phyloP scores from a whole-genome alignment of 2,113 vertebrate genomes.

The Neogale vison region DNA sequence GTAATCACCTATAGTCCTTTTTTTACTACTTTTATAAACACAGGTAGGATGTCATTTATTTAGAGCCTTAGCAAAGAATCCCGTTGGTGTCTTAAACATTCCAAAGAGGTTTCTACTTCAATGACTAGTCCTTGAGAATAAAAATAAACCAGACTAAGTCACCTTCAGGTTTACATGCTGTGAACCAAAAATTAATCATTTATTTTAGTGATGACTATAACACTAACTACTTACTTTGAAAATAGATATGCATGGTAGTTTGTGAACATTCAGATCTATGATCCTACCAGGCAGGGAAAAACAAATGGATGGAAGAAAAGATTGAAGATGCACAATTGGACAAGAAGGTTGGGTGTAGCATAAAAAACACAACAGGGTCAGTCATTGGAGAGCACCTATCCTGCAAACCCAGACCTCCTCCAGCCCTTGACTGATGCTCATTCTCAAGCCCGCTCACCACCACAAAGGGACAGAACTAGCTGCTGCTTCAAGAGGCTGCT shows the following conservation, averaged over 20 bases:
- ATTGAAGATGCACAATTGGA: background rate
- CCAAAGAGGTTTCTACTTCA: constrained; percentile 36
- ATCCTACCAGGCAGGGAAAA: constrained; percentile 19
- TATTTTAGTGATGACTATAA: constrained; percentile 54
- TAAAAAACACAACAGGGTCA: background rate
- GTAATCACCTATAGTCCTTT: background rate
- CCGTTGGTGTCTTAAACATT: background rate
- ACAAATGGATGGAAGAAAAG: background rate
- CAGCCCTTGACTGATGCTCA: accelerated
- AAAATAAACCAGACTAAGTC: constrained; percentile 44
- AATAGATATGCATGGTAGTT: background rate
- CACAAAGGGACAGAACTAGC: background rate
- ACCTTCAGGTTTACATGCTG: background rate
- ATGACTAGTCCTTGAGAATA: constrained; percentile 32
- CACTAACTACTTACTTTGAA: constrained; percentile 26
- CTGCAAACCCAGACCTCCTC: background rate
- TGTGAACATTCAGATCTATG: background rate
- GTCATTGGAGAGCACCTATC: background rate
- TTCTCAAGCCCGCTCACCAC: background rate
- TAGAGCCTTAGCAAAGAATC: background rate
- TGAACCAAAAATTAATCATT: constrained; percentile 26
- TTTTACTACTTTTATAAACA: constrained; percentile 39
- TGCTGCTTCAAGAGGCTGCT: background rate
- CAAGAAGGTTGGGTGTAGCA: background rate
- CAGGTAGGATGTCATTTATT: background rate